Evolutionary conservation across 2,113 vertebrate genomes (phyloP).

Genomic region (Lasiurus cinereus): DNA sequence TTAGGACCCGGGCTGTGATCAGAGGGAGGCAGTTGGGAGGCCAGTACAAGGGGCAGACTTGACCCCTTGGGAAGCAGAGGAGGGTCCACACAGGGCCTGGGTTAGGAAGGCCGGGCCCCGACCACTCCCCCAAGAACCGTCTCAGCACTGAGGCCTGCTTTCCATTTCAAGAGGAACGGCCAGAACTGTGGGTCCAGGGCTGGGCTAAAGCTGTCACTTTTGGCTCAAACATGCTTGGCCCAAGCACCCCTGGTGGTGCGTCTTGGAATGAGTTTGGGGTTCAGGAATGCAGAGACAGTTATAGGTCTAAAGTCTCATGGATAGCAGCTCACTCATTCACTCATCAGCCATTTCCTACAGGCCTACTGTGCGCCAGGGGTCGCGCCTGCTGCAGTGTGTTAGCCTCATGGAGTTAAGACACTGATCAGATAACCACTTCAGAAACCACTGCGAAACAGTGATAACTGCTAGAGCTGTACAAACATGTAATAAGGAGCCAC

Average conservation of each 20-base stretch:
- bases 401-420: neutral
- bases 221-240: neutral
- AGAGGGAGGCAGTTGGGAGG: neutral
- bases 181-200: neutral
- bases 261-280: neutral
- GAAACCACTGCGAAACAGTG: neutral
- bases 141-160: neutral
- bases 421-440: neutral
- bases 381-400: rapidly evolving
- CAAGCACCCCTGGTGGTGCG: neutral
- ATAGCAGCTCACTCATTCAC: neutral
- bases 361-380: neutral
- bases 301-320: neutral
- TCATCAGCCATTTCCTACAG: neutral
- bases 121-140: neutral
- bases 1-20: neutral
- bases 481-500: neutral
- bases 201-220: neutral
- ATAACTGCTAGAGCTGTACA: neutral
- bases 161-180: neutral
- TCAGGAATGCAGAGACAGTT: neutral
- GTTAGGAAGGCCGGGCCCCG: neutral
- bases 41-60: neutral
- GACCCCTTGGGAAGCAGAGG: neutral
- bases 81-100: neutral